Percentiles rank a stretch among this genome's conserved stretches.
Conservation (phyloP, 2,797 vertebrate species). For the Phoebastria nigripes region DNA sequence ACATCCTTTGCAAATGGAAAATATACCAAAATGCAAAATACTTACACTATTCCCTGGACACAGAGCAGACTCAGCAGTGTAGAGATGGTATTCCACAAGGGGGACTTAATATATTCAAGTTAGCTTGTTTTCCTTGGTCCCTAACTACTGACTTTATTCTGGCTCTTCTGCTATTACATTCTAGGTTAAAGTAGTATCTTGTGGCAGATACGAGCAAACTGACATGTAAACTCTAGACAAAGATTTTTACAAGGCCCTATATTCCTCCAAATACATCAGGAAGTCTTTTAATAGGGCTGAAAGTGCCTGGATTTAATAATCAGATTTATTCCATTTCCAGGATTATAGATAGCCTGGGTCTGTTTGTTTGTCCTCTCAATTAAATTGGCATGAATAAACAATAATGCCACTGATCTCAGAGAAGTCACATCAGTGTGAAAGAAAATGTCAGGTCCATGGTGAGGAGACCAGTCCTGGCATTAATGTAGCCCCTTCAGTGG, state of each 20-base stretch:
- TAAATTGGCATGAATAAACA: background rate
- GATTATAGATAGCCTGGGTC: background rate
- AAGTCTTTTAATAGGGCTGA: background rate
- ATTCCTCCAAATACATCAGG: background rate
- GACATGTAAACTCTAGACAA: background rate
- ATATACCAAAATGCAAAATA: background rate
- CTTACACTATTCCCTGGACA: background rate
- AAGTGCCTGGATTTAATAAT: background rate
- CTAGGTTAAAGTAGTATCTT: background rate
- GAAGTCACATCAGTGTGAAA: background rate
- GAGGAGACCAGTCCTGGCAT: background rate
- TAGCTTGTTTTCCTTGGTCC: background rate
- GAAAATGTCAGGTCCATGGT: background rate
- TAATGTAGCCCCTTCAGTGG: background rate
- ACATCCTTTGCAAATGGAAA: background rate
- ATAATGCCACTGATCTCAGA: background rate
- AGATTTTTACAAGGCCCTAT: background rate
- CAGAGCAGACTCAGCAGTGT: background rate
- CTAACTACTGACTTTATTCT: background rate
- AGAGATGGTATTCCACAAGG: background rate
- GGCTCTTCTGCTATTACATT: background rate
- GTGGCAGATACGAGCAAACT: background rate
- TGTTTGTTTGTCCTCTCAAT: background rate
- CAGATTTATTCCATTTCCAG: background rate
- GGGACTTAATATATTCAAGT: background rate